Percentiles rank a stretch among this genome's conserved stretches.
Conservation (phyloP, 2,888 invertebrate species). For the Athalia rosae region DNA sequence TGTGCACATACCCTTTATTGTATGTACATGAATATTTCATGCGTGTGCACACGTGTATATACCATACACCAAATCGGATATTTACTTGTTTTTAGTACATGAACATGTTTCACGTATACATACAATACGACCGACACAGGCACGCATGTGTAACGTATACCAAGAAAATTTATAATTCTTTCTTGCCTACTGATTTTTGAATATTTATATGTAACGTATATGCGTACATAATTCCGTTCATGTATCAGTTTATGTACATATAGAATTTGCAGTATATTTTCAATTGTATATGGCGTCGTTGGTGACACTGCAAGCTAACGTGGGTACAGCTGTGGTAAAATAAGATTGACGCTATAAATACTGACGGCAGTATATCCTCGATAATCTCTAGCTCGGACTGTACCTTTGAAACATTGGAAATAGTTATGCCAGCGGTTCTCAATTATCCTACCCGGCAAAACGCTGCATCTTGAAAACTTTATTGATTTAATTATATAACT, state of each 20-base stretch:
- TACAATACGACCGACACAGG: too few relatives aligned
- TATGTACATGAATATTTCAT: too few relatives aligned
- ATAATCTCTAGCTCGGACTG: conserved; percentile 63
- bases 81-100: too few relatives aligned
- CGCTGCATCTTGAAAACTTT: conserved; percentile 50
- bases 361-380: neutral
- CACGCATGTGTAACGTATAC: too few relatives aligned
- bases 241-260: neutral
- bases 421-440: conserved; percentile 70
- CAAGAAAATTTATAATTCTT: too few relatives aligned
- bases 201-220: neutral
- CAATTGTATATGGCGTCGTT: too few relatives aligned
- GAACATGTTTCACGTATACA: too few relatives aligned
- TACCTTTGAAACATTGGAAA: conserved; percentile 71
- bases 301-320: neutral
- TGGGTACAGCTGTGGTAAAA: conserved; percentile 20
- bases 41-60: too few relatives aligned
- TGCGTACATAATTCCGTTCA: neutral
- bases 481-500: conserved; percentile 69
- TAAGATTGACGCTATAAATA: conserved; percentile 40
- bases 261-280: neutral
- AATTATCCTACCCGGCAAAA: conserved; percentile 46
- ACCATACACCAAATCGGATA: too few relatives aligned
- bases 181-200: neutral
- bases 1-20: too few relatives aligned